Conservation (phyloP, 2,113 vertebrate genomes). For the human (Homo sapiens) region GRCh38 chr5:178295001-178295500, state of each 20-base stretch:
- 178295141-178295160: too few species aligned
- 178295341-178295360: background rate
- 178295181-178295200: background rate
- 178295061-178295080: too few species aligned
- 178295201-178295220: background rate
- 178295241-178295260: background rate
- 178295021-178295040: too few species aligned
- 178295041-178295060: too few species aligned
- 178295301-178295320: background rate
- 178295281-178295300: background rate
- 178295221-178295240: background rate
- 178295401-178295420: background rate
- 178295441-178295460: background rate
- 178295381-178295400: background rate
- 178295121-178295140: too few species aligned
- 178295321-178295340: background rate
- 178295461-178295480: background rate
- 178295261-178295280: background rate
- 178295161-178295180: too few species aligned
- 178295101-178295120: too few species aligned
- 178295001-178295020: too few species aligned
- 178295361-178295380: background rate
- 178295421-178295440: background rate
- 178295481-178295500: background rate
- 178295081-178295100: too few species aligned